phyloP scores from a whole-genome alignment of 2,113 vertebrate genomes.

The Aphyosemion australe region DNA sequence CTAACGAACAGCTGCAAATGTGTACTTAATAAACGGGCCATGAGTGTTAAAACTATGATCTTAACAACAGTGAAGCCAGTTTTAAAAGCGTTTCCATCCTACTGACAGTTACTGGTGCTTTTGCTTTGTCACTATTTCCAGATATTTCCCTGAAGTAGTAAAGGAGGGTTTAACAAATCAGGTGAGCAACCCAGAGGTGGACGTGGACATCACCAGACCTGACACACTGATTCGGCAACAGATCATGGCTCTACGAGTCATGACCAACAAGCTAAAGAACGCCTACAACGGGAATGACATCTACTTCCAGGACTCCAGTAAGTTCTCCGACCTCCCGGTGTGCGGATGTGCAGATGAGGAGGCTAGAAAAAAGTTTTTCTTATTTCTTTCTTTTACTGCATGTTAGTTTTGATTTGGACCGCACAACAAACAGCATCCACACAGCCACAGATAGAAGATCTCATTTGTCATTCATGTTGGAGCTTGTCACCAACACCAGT shows the following conservation, averaged over 20 bases:
- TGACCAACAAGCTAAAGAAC: slow-evolving; percentile 96
- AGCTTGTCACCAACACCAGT: slow-evolving; percentile 25
- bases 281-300: slow-evolving; percentile 97
- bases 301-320: slow-evolving; percentile 97
- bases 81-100: neutral
- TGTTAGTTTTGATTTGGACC: slow-evolving; percentile 17
- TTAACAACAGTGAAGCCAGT: too few relatives aligned
- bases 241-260: slow-evolving; percentile 96
- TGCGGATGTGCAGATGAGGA: neutral
- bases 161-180: slow-evolving; percentile 96
- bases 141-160: slow-evolving; percentile 97
- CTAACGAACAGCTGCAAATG: too few relatives aligned
- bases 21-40: too few relatives aligned
- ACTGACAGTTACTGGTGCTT: neutral
- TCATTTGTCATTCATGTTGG: slow-evolving; percentile 33
- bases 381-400: neutral
- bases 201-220: slow-evolving; percentile 94
- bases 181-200: slow-evolving; percentile 96
- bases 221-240: slow-evolving; percentile 96
- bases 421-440: neutral
- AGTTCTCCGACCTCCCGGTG: slow-evolving; percentile 52
- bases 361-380: slow-evolving; percentile 7
- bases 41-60: too few relatives aligned
- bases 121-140: slow-evolving; percentile 50
- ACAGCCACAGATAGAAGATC: slow-evolving; percentile 39